Evolutionary conservation across 2,888 invertebrate genomes (phyloP).

Genomic region (Slavum lentiscoides): DNA sequence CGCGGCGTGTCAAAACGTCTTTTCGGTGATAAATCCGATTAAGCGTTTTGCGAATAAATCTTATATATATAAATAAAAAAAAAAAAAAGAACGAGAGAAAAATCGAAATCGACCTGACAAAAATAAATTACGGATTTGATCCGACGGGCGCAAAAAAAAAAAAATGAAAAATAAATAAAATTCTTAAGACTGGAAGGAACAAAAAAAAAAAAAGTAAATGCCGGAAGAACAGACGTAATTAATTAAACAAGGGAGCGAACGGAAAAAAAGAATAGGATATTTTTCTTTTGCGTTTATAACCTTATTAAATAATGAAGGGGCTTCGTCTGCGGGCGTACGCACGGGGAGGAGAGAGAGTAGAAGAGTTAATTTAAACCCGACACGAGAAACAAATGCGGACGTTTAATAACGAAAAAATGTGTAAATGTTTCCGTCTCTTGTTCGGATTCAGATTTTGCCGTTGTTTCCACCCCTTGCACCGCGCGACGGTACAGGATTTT

Average conservation of each 20-base stretch:
- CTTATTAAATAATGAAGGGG: slow-evolving; percentile 53
- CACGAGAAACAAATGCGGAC: slow-evolving; percentile 53
- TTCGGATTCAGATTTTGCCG: slow-evolving; percentile 49
- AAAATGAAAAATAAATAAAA: slow-evolving; percentile 2
- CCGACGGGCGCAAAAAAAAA: slow-evolving; percentile 25
- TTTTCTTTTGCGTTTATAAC: slow-evolving; percentile 53
- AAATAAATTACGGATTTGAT: slow-evolving; percentile 50
- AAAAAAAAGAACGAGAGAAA: background rate
- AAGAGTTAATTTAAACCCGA: slow-evolving; percentile 53
- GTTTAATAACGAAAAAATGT: slow-evolving; percentile 53
- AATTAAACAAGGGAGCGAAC: slow-evolving; percentile 44
- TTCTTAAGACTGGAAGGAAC: slow-evolving; percentile 3
- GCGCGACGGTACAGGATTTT: background rate
- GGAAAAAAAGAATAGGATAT: slow-evolving; percentile 34
- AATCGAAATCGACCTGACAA: slow-evolving; percentile 43
- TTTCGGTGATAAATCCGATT: slow-evolving; percentile 48
- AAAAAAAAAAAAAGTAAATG: slow-evolving; percentile 40
- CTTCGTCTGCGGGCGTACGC: slow-evolving; percentile 16
- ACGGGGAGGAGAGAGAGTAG: background rate
- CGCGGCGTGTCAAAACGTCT: slow-evolving; percentile 34
- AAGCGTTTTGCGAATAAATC: slow-evolving; percentile 48
- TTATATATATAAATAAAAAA: background rate
- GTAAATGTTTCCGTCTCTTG: slow-evolving; percentile 52
- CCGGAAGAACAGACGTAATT: slow-evolving; percentile 52
- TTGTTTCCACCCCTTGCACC: slow-evolving; percentile 17